phyloP scores from a whole-genome alignment of 1,140 invertebrate genomes.

The Babylonia areolata region DNA sequence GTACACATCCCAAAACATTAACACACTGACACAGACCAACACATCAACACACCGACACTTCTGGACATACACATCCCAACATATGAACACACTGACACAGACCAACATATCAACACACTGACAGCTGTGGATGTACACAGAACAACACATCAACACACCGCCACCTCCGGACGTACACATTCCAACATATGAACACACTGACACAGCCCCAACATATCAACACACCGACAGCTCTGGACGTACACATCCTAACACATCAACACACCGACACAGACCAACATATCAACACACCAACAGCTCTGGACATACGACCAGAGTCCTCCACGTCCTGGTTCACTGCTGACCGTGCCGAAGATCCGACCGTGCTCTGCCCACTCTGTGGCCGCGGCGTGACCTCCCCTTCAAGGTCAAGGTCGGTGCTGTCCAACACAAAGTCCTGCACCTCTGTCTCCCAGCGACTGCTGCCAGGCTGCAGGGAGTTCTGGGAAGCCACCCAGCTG shows the following conservation, averaged over 20 bases:
- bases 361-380: conserved; percentile 13
- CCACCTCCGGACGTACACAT: conserved; percentile 48
- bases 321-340: neutral
- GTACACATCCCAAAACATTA: too few species aligned
- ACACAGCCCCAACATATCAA: too few species aligned
- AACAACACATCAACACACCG: conserved; percentile 48
- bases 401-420: conserved; percentile 4
- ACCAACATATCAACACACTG: too few species aligned
- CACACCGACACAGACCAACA: too few species aligned
- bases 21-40: too few species aligned
- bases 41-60: too few species aligned
- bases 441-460: conserved; percentile 43
- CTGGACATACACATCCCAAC: too few species aligned
- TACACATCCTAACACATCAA: too few species aligned
- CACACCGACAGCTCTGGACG: too few species aligned
- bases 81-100: too few species aligned
- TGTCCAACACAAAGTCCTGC: conserved; percentile 34
- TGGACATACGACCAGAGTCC: conserved; percentile 45
- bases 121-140: too few species aligned
- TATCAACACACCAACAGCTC: conserved; percentile 52
- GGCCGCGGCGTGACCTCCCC: conserved; percentile 10
- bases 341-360: conserved; percentile 8
- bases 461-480: conserved; percentile 3
- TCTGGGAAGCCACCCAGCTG: conserved; percentile 24
- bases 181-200: neutral